Evolutionary conservation across 2,888 invertebrate species (phyloP), one percentile per base, ranked within the genome.

Genomic region (Drosophila quasianomalipes): DNA sequence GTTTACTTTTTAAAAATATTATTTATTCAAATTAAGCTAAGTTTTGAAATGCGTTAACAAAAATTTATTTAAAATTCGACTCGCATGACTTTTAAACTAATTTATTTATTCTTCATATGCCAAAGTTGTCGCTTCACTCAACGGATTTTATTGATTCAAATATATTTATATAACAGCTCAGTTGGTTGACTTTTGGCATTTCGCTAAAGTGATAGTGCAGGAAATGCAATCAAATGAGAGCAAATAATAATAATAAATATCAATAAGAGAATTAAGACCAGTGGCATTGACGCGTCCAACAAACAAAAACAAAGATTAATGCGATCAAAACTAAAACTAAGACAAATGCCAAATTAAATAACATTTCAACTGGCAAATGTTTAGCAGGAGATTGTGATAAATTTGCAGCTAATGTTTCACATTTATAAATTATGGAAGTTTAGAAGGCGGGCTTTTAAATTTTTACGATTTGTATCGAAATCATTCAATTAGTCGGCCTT

Each of bases 401-500:
- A 76, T 85, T 71, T 72, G 62, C 51, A 51, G 51, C 62, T 63
- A 57, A 53, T 61, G 61, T 76, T 83, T 80, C 78, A 78, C 71
- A 68, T 72, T 64, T 61, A 28, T 57, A 78, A 76, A 74, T 81
- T 67, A 84, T 86, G 63, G 54, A 39, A 26, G 30, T 37, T 37
- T 70, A 57, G 57, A 49, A 77, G 72, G 49, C 52, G 64, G 57
- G 28, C 35, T 60, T 57, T 76, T 64, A 41, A 37, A 26, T 26
- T 57, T 68, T 22, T 35, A 51, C 19, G 87, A 87, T 87, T 88
- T 81, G 88, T 78, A 83, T 90, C 70, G 68, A 81, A 82, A 86
- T 89, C 74, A 79, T 89, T 86, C 85, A 89, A 89, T 89, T 87
- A 86, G 79, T 39, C 71, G 74, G 67, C 76, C 83, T 71, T 88